Base-by-base conservation (phyloP, 2,888 invertebrate species). In the Leptopilina drosophilae region DNA sequence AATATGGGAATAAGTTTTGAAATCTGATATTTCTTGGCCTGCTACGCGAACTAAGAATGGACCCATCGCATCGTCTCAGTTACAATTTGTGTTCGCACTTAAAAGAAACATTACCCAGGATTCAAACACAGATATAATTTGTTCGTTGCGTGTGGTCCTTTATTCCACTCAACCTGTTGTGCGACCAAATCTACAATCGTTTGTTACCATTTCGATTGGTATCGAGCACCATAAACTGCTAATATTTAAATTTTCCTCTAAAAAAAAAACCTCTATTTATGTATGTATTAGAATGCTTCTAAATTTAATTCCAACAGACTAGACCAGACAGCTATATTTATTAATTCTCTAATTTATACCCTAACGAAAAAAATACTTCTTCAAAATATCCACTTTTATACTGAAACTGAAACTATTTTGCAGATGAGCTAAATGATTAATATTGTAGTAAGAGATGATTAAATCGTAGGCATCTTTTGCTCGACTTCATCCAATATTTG, bases 11-110 rank as follows among this genome's bases (percentile, higher is more conserved):
- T 87, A 87, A 87, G 88, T 89, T 90, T 89, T 90, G 91, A 90
- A 91, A 91, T 90, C 87, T 89, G 91, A 88, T 88, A 87, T 88
- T 88, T 85, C 87, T 88, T 86, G 87, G 83, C 84, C 83, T 78
- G 77, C 79, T 83, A 77, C 81, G 82, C 82, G 77, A 83, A 79
- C 85, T 79, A 82, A 81, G 84, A 85, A 82, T 83, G 85, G 81
- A 79, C 85, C 85, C 88, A 89, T 90, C 90, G 90, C 88, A 89
- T 90, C 90, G 90, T 91, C 90, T 91, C 90, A 90, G 90, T 91
- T 91, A 90, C 91, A 91, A 91, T 91, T 91, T 90, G 90, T 90
- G 90, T 91, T 91, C 89, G 90, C 91, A 90, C 91, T 90, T 90
- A 90, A 90, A 91, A 91, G 90, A 91, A 90, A 90, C 91, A 91